Base-by-base conservation (phyloP, 2,888 invertebrate genomes). In the Nymphalis urticae region DNA sequence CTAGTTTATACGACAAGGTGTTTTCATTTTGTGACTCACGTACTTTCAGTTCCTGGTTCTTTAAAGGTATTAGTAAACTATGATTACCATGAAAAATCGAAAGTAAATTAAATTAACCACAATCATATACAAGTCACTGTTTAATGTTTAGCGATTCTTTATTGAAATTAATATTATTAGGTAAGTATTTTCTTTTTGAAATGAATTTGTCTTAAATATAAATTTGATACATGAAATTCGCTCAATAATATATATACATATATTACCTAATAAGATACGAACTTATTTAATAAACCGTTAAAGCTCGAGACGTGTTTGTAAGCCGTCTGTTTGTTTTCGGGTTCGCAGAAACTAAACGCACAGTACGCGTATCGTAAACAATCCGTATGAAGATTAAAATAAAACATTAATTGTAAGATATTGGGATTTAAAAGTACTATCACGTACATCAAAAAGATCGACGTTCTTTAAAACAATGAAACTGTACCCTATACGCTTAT, bases 21-120 rank as follows among this genome's bases (percentile, higher is more conserved):
- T 68, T 73, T 67, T 63, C 47, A 63, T 64, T 64, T 56, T 64
- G 56, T 73, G 73, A 73, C 63, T 74, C 74, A 74, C 58, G 13
- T 51, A 65, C 69, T 70, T 72, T 70, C 53, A 58, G 48, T 72
- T 72, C 66, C 24, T 72, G 60, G 17, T 58, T 32, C 19, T n/a
- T 50, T n/a, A n/a, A 17, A 50, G 19, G 19, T 10, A 58, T 19
- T n/a, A 19, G 10, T 32, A 6, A 32, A 19, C 50, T 50, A 50
- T 50, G 4, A n/a, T 50, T 50, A 19, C 7, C 6, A 19, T 50
- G n/a, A 50, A 8, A 0, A 50, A n/a, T 50, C 9, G 8, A n/a
- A 17, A 50, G 9, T n/a, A 50, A 9, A 8, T n/a, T 1, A 50
- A 16, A 50, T 50, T 19, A 50, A 50, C 13, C 42, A 42, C 13